Conservation (phyloP, 2,113 vertebrate species). For the Mixornis gularis region DNA sequence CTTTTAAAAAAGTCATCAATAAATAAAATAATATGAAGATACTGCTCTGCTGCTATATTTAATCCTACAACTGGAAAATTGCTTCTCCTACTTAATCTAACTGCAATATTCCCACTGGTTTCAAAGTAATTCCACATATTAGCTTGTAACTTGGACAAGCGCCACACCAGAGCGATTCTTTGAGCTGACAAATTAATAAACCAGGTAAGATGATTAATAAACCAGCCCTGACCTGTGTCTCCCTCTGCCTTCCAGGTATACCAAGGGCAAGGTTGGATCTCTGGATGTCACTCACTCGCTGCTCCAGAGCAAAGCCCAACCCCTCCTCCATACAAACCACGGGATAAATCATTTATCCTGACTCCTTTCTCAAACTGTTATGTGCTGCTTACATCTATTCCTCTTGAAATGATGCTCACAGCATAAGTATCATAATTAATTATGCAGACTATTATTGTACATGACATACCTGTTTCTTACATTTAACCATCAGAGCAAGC, state of each 20-base stretch:
- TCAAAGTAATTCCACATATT: constrained; percentile 18
- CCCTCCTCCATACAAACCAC: background rate
- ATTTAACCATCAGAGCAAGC: background rate
- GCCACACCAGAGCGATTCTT: background rate
- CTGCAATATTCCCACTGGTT: constrained; percentile 1
- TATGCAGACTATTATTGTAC: background rate
- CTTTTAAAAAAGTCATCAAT: background rate
- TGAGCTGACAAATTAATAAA: constrained; percentile 34
- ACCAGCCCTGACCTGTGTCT: background rate
- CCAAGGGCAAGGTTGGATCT: background rate
- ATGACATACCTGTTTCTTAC: background rate
- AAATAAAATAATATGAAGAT: constrained; percentile 10
- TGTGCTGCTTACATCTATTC: background rate
- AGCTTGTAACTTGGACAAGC: background rate
- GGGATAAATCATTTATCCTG: background rate
- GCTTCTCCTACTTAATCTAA: background rate
- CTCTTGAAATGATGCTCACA: background rate
- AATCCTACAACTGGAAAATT: background rate
- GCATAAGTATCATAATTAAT: background rate
- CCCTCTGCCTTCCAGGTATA: background rate
- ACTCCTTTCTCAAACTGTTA: background rate
- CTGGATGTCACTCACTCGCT: background rate
- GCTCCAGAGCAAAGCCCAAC: background rate
- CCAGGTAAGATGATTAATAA: background rate
- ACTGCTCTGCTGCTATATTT: background rate